A percentile compares a stretch with the other conserved stretches of the same genome.
Evolutionary conservation across 1,140 invertebrate genomes (phyloP).

Genomic region (Drosophila leontia): DNA sequence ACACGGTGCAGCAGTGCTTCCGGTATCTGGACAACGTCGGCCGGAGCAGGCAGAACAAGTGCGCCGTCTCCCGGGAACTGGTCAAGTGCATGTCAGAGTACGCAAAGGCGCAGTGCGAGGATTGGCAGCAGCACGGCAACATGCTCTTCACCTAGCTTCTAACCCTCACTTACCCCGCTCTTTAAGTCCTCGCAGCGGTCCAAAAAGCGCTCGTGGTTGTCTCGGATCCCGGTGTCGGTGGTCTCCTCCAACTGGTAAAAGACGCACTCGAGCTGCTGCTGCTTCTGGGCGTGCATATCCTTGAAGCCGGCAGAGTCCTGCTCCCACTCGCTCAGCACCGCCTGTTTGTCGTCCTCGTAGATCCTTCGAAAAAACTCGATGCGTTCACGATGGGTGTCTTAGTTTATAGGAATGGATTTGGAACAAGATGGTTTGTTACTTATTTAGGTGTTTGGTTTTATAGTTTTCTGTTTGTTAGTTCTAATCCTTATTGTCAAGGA

Average conservation of each 20-base stretch:
- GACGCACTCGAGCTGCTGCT: slow-evolving; percentile 76
- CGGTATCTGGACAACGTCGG: slow-evolving; percentile 85
- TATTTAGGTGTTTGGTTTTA: neutral
- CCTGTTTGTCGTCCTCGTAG: slow-evolving; percentile 86
- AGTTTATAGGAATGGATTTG: neutral
- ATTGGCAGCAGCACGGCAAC: slow-evolving; percentile 85
- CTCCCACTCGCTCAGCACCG: slow-evolving; percentile 85
- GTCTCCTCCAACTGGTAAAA: slow-evolving; percentile 76
- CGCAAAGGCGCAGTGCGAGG: slow-evolving; percentile 86
- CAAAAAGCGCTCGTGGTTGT: slow-evolving; percentile 78
- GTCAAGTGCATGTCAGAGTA: slow-evolving; percentile 86
- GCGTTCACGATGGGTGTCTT: slow-evolving; percentile 85
- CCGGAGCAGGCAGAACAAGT: slow-evolving; percentile 85
- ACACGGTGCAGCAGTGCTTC: slow-evolving; percentile 87
- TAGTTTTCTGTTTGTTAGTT: neutral
- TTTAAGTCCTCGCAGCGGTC: slow-evolving; percentile 85
- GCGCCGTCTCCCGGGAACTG: slow-evolving; percentile 85
- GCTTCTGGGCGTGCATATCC: slow-evolving; percentile 81
- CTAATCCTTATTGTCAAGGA: neutral
- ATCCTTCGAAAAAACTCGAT: slow-evolving; percentile 86
- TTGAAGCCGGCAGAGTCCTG: slow-evolving; percentile 84
- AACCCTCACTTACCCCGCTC: slow-evolving; percentile 82
- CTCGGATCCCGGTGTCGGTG: slow-evolving; percentile 50
- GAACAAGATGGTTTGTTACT: neutral
- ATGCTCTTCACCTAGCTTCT: slow-evolving; percentile 55